phyloP scores from a whole-genome alignment of 2,113 vertebrate genomes.

The Nyctereutes procyonoides region DNA sequence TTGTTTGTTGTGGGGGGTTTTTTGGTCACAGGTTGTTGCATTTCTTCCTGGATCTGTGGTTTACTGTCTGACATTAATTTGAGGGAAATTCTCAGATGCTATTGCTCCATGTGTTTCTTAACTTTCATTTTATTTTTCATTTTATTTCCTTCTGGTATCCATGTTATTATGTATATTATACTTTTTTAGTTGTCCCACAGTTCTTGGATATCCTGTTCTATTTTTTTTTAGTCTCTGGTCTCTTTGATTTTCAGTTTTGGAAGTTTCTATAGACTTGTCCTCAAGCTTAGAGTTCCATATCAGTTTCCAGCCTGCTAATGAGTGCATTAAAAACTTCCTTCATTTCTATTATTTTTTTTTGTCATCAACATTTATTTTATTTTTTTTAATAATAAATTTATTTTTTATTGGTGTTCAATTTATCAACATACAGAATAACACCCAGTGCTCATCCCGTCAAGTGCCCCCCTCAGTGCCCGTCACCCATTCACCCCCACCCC shows the following conservation, averaged over 20 bases:
- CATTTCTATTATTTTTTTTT: neutral
- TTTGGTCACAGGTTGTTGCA: neutral
- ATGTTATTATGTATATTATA: neutral
- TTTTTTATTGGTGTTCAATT: too few relatives aligned
- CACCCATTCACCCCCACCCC: too few relatives aligned
- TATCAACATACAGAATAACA: too few relatives aligned
- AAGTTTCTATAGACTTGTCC: neutral
- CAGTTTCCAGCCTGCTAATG: neutral
- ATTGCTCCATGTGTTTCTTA: neutral
- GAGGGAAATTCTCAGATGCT: neutral
- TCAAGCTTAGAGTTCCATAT: neutral
- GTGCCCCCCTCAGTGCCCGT: too few relatives aligned
- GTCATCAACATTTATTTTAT: too few relatives aligned
- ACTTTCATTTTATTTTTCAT: neutral
- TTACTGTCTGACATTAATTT: neutral
- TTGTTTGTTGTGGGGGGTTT: neutral
- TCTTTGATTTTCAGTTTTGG: neutral
- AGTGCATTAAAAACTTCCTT: neutral
- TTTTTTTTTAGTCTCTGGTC: neutral
- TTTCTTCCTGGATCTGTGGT: neutral
- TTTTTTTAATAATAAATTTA: too few relatives aligned
- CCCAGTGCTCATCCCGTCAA: too few relatives aligned
- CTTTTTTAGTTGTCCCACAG: neutral
- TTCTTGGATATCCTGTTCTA: neutral
- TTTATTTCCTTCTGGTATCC: neutral